phyloP scores from a whole-genome alignment of 2,888 invertebrate species.

The Lymantria monacha region DNA sequence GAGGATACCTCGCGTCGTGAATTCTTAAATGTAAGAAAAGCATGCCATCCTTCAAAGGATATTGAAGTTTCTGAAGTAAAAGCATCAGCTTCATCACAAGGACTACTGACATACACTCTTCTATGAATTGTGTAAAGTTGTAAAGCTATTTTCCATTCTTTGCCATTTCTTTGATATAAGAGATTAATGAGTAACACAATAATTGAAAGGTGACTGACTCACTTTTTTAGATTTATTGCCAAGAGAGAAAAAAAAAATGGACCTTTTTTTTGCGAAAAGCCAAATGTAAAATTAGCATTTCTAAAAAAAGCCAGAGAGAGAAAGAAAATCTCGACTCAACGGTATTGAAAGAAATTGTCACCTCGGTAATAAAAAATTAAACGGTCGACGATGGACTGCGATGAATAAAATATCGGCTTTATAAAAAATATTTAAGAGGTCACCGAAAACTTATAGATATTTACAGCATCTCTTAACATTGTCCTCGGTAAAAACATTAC shows the following conservation, averaged over 20 bases:
- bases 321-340: background rate
- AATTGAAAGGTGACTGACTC: no score
- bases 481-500: background rate
- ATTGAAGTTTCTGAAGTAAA: no score
- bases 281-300: background rate
- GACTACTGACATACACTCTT: no score
- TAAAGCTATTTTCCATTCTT: no score
- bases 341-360: background rate
- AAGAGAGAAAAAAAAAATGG: background rate
- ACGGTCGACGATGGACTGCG: conserved; percentile 6
- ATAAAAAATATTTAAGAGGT: conserved; percentile 11
- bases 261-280: background rate
- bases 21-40: no score
- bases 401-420: conserved; percentile 7
- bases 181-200: no score
- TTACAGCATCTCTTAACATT: background rate
- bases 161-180: no score
- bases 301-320: background rate
- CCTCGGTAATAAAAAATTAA: background rate
- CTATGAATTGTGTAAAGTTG: no score
- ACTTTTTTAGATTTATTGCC: background rate
- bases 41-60: no score
- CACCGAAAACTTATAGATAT: conserved; percentile 9
- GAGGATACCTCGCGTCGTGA: no score
- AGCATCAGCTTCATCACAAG: no score